Percentiles rank a stretch among this genome's conserved stretches.
These are phyloP conservation scores for Apeltes quadracus DNA, from an alignment of 2,113 vertebrate species.

Conservation along the genomic window DNA sequence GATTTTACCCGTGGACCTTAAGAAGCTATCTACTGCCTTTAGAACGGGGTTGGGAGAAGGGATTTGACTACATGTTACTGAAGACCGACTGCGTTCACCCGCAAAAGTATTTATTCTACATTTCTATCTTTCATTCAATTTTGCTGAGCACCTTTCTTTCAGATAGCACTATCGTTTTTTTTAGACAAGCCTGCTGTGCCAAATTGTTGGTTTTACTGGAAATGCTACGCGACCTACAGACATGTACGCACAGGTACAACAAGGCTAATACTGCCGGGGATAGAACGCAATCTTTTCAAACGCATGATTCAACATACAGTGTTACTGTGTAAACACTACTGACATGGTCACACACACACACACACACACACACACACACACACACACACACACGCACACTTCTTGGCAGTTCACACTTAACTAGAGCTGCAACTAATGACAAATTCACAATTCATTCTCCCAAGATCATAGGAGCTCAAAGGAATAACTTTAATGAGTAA, in stretches of 20 bases:
- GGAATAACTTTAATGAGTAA: neutral
- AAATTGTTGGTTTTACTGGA: constrained; percentile 13
- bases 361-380: constrained; percentile 1
- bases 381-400: constrained; percentile 13
- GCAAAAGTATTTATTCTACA: neutral
- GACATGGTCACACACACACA: constrained; percentile 7
- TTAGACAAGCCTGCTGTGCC: constrained; percentile 4
- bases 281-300: constrained; percentile 23
- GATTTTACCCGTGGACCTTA: neutral
- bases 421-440: constrained; percentile 26
- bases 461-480: constrained; percentile 23
- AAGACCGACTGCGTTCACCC: neutral
- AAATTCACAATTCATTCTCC: constrained; percentile 27
- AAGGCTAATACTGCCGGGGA: constrained; percentile 13
- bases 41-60: neutral
- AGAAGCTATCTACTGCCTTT: neutral
- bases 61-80: neutral
- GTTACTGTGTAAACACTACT: constrained; percentile 13
- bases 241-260: constrained; percentile 25
- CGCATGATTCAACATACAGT: constrained; percentile 13
- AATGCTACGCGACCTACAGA: constrained; percentile 8
- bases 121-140: neutral
- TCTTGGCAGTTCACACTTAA: constrained; percentile 9
- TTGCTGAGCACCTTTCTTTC: neutral
- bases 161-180: neutral